Evolutionary conservation across 2,888 invertebrate genomes (phyloP), one percentile per base, ranked within the genome.

Genomic region (Sericinus montela): DNA sequence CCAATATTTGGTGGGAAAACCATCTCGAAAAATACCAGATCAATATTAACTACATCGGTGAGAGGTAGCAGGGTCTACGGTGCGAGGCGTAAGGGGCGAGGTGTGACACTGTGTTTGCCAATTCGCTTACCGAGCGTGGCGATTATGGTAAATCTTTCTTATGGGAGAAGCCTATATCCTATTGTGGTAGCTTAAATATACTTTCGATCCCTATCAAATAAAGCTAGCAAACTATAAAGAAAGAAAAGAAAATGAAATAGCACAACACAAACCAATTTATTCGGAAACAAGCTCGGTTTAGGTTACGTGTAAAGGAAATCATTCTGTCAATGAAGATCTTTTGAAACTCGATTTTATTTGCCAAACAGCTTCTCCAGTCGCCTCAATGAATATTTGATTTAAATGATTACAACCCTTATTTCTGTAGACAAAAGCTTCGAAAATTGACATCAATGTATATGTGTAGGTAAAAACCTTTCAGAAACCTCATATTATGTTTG

Each of bases 281-380:
- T 30, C 16, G 32, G 32, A 41, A 41, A 41, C 32, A 41, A 32
- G 16, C 41, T 42, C 34, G 13, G 32, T 34, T 23, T 42, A 30
- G 25, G 25, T 25, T 19, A 7, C 25, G 8, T 8, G 25, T 25
- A 25, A 25, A 25, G 30, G 41, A 41, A 30, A 41, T 41, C 19
- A 32, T 41, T 41, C n/a, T 29, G 40, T 40, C 32, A 30, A 30
- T 16, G 7, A 13, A 16, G 41, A 32, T 41, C 30, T 29, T 32
- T 41, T 41, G 16, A 41, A 19, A 41, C 32, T 16, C 41, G 32
- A 41, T 41, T 41, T 41, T 41, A 40, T 41, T 32, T 19, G 41
- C 10, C 32, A n/a, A 41, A 30, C 16, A 41, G 30, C 32, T 41
- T 40, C 19, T 19, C 19, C 19, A 10, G 41, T 41, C 11, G 30